Evolutionary conservation across 2,797 vertebrate genomes (phyloP).

Genomic region (Pseudomugil tenellus): DNA sequence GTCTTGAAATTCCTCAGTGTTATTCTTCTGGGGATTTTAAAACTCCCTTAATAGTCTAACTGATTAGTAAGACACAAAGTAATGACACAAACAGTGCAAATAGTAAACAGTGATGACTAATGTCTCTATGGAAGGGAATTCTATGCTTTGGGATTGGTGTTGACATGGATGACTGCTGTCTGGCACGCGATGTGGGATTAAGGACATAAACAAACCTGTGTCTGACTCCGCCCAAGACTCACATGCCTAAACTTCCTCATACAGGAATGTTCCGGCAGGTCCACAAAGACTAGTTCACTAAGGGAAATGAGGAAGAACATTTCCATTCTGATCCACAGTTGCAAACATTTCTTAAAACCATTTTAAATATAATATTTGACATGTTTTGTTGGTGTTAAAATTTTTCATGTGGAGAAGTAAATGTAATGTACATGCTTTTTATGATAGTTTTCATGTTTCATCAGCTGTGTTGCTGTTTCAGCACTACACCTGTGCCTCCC

Average conservation of each 20-base stretch:
- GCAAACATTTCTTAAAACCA: no score
- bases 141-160: slow-evolving; percentile 64
- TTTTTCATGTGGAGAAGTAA: slow-evolving; percentile 3
- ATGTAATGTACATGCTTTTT: background rate
- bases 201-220: slow-evolving; percentile 72
- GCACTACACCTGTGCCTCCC: no score
- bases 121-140: slow-evolving; percentile 66
- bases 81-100: slow-evolving; percentile 46
- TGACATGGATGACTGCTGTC: slow-evolving; percentile 71
- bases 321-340: no score
- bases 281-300: background rate
- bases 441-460: no score
- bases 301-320: background rate
- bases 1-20: slow-evolving; percentile 47
- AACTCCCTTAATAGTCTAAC: slow-evolving; percentile 64
- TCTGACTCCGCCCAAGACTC: slow-evolving; percentile 47
- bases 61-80: slow-evolving; percentile 65
- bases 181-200: slow-evolving; percentile 77
- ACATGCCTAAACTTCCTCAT: slow-evolving; percentile 26
- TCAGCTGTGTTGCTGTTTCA: slow-evolving; percentile 13
- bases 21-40: slow-evolving; percentile 56
- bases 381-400: background rate
- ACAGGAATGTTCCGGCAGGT: slow-evolving; percentile 24
- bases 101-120: slow-evolving; percentile 74
- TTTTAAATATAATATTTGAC: no score